Base-by-base conservation (phyloP, 2,888 invertebrate genomes). In the Brenthis hecate region DNA sequence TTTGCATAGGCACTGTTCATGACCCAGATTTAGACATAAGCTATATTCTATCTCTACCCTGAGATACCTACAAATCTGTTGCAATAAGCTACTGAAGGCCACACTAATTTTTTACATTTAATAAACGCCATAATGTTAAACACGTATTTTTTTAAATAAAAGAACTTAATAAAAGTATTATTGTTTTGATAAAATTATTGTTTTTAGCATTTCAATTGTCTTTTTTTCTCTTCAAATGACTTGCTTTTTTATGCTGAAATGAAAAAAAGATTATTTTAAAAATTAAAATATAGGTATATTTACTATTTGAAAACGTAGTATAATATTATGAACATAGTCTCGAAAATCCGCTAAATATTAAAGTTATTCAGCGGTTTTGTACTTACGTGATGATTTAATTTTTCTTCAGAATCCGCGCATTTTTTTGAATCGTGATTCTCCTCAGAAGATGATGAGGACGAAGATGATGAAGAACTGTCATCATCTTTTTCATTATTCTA, bases 201-300 rank as follows among this genome's bases (percentile, higher is more conserved):
- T 43, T 57, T 19, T 16, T 19, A 8, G 13, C 16, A 13, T 36
- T 62, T 62, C 51, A 62, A 13, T 53, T 13, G 32, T 47, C 48
- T 6, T 51, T 56, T 50, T 57, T 36, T 6, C 60, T 66, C 58
- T 66, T 68, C 65, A 83, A 75, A 73, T 86, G 81, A 58, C 73
- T 78, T 11, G 79, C 80, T 73, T 89, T 89, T 73, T 89, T 89
- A 73, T 79, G 73, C 87, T 87, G 85, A 43, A 32, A 68, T 86
- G 84, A 70, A 23, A 50, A 69, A 63, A 16, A 43, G 11, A 2
- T 8, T 36, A 8, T 43, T 43, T 28, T 28, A 28, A 43, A 43
- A 43, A 43, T 11, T 43, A 8, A 43, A 8, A 8, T 8, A 43
- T 43, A 43, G 2, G 8, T 43, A 43, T 43, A 11, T 43, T 8